Evolutionary conservation across 1,140 invertebrate species (phyloP).

Genomic region (Drosophila obscura): DNA sequence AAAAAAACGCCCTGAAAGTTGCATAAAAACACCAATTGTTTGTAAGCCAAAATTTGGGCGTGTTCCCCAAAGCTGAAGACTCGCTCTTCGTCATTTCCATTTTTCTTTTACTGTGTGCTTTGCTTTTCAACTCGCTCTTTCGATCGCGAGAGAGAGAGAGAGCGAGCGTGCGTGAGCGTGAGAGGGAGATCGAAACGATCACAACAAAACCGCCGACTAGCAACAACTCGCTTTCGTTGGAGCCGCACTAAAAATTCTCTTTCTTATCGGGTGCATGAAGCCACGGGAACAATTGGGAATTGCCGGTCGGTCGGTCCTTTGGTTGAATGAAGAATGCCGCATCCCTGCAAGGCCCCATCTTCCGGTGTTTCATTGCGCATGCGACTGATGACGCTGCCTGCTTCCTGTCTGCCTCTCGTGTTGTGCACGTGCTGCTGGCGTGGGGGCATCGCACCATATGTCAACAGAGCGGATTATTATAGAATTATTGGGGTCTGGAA

Average conservation of each 20-base stretch:
- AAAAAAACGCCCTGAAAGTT: constrained; percentile 6
- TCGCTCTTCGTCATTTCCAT: constrained; percentile 54
- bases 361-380: constrained; percentile 45
- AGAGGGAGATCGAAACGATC: constrained; percentile 53
- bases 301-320: constrained; percentile 13
- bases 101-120: constrained; percentile 59
- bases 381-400: constrained; percentile 29
- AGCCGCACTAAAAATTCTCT: constrained; percentile 3
- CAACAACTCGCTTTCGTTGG: constrained; percentile 60
- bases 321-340: background rate
- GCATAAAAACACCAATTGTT: constrained; percentile 53
- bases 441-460: constrained; percentile 32
- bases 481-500: background rate
- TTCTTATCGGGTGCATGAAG: background rate
- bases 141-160: constrained; percentile 39
- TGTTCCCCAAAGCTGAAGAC: constrained; percentile 75
- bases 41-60: constrained; percentile 75
- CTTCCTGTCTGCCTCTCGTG: too few species aligned
- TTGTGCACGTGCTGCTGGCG: constrained; percentile 18
- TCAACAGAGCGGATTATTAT: constrained; percentile 22
- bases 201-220: constrained; percentile 69
- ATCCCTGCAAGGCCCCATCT: constrained; percentile 22
- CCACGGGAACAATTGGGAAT: constrained; percentile 16
- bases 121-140: constrained; percentile 69
- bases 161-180: background rate